Percentiles rank a stretch among this genome's conserved stretches.
These are phyloP conservation scores for Phasianus colchicus DNA, from an alignment of 2,113 vertebrate species.

Conservation along the genomic window DNA sequence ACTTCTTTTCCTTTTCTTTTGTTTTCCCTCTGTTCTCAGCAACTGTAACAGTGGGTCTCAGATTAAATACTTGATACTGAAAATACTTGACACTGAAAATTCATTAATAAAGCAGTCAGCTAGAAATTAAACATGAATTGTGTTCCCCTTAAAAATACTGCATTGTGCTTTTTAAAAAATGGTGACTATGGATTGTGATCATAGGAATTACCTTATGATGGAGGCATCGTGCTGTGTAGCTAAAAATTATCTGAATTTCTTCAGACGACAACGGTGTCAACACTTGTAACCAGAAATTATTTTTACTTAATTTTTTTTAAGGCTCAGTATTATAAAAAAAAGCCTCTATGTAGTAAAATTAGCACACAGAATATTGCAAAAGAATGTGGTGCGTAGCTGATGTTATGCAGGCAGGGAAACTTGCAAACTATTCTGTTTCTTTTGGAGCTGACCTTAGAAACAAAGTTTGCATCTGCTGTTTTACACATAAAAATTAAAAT, in stretches of 20 bases:
- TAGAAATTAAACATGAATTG: neutral
- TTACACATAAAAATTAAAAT: slow-evolving; percentile 3
- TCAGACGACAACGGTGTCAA: neutral
- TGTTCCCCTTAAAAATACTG: neutral
- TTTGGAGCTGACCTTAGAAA: neutral
- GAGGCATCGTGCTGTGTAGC: neutral
- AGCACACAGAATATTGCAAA: neutral
- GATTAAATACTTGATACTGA: neutral
- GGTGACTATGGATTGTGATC: neutral
- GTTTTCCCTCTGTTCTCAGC: neutral
- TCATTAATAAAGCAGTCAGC: neutral
- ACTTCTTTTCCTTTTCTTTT: neutral
- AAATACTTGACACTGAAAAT: neutral
- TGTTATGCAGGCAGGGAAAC: neutral
- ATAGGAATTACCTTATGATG: neutral
- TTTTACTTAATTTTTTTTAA: neutral
- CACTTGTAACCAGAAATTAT: neutral
- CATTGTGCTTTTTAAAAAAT: neutral
- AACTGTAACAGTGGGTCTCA: neutral
- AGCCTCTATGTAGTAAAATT: neutral
- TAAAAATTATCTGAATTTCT: neutral
- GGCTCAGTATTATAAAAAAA: neutral
- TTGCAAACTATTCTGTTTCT: neutral
- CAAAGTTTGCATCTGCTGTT: neutral
- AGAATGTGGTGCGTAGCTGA: neutral